These are phyloP conservation scores for Epinephelus fuscoguttatus DNA, from an alignment of 2,113 vertebrate genomes.

Conservation along the genomic window DNA sequence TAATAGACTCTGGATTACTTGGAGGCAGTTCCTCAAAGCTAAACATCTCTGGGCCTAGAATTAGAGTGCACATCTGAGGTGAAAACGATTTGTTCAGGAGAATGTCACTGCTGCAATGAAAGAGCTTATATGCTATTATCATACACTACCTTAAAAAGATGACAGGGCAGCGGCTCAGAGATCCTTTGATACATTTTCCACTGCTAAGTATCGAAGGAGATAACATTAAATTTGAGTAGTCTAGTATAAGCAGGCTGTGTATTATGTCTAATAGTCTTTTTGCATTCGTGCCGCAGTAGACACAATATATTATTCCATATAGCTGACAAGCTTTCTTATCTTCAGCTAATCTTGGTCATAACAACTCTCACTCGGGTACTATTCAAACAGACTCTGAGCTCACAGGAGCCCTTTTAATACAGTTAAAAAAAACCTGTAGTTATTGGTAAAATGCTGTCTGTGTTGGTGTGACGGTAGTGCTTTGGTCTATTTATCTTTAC, in stretches of 20 bases:
- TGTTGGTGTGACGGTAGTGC: neutral
- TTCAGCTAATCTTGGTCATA: conserved; percentile 26
- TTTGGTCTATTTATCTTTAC: conserved; percentile 6
- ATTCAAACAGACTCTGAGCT: conserved; percentile 38
- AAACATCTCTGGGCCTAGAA: conserved; percentile 82
- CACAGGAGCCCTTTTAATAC: conserved; percentile 21
- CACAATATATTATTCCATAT: conserved; percentile 47
- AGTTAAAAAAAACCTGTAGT: neutral
- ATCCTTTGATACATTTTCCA: conserved; percentile 72
- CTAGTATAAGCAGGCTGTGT: conserved; percentile 53
- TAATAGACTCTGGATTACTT: conserved; percentile 85
- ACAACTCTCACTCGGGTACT: conserved; percentile 26
- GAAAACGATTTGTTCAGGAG: conserved; percentile 84
- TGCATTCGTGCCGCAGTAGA: conserved; percentile 54
- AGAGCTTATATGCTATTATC: conserved; percentile 81
- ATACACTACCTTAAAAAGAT: conserved; percentile 76
- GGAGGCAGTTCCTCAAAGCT: conserved; percentile 81
- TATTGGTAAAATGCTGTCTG: conserved; percentile 5
- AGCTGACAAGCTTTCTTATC: conserved; percentile 46
- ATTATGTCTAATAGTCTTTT: conserved; percentile 62
- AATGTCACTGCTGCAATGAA: conserved; percentile 83
- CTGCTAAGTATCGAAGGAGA: conserved; percentile 57
- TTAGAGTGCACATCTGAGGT: conserved; percentile 83
- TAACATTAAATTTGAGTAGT: conserved; percentile 66
- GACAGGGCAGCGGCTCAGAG: conserved; percentile 69